Percentiles rank a stretch among this genome's conserved stretches.
These are phyloP conservation scores for Drosophila rhopaloa DNA, from an alignment of 1,140 invertebrate species.

Conservation along the genomic window DNA sequence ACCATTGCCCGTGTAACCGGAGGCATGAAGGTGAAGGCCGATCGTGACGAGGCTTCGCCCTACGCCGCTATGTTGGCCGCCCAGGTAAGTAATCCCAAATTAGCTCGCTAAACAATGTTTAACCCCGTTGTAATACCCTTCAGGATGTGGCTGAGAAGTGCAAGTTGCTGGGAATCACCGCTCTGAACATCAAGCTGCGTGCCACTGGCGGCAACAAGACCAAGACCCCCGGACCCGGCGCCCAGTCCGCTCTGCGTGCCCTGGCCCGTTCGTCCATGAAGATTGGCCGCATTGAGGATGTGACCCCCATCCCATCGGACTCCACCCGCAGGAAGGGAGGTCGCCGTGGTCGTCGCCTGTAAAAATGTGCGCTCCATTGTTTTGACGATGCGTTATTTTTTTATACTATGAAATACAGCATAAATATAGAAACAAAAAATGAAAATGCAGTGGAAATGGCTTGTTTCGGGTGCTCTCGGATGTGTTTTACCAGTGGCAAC, in stretches of 20 bases:
- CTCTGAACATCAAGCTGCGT: slow-evolving; percentile 98
- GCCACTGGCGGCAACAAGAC: slow-evolving; percentile 99
- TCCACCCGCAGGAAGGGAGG: slow-evolving; percentile 99
- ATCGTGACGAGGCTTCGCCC: slow-evolving; percentile 99
- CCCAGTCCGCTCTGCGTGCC: slow-evolving; percentile 98
- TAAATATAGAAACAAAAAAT: slow-evolving; percentile 62
- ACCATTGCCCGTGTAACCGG: slow-evolving; percentile 99
- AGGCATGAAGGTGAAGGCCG: slow-evolving; percentile 99
- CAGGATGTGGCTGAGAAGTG: slow-evolving; percentile 99
- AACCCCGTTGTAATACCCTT: slow-evolving; percentile 54
- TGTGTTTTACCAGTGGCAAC: neutral
- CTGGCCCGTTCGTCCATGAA: slow-evolving; percentile 99
- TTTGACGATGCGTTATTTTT: slow-evolving; percentile 43
- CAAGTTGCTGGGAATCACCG: slow-evolving; percentile 97
- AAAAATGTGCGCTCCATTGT: slow-evolving; percentile 84
- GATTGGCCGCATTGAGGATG: slow-evolving; percentile 99
- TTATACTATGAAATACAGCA: slow-evolving; percentile 51
- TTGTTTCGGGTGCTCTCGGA: neutral
- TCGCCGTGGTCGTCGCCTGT: slow-evolving; percentile 99
- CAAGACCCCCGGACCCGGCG: slow-evolving; percentile 99
- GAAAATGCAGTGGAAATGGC: slow-evolving; percentile 23
- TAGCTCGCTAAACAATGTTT: slow-evolving; percentile 89
- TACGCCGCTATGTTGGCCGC: slow-evolving; percentile 99
- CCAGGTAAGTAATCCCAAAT: slow-evolving; percentile 89
- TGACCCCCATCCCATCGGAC: slow-evolving; percentile 99